Evolutionary conservation across 2,888 invertebrate species (phyloP), one percentile per base, ranked within the genome.

Genomic region (Acanthopleura granulata): DNA sequence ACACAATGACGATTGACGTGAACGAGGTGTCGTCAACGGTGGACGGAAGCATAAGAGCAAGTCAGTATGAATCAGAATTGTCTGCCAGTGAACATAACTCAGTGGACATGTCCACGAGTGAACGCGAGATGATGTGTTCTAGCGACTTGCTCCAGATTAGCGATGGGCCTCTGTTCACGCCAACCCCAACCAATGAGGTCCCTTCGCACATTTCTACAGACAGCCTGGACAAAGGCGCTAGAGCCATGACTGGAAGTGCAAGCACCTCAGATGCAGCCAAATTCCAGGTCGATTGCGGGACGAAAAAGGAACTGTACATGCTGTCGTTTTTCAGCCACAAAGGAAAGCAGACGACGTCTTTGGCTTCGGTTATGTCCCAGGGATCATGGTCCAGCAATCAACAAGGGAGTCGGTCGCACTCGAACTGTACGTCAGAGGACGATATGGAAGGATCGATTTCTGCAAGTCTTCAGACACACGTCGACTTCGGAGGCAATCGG

Each of bases 121-220:
- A 87, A 74, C 79, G 85, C 15, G 86, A 87, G 69, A 86, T 86
- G 83, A 84, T 87, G 85, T 86, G 85, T 57, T 87, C 87, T 9
- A 87, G 87, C 83, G 87, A 87, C 74, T 82, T 87, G 82, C 77
- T 87, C 11, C 85, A 87, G 40, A 82, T 87, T 61, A 85, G 85
- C 79, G 85, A 85, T 76, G 86, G 85, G n/a, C 86, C 86, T 12
- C 75, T 87, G n/a, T 87, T 87, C 75, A 86, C 87, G 15, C 86
- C 87, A n/a, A 83, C 85, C 11, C 85, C 85, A 1, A 82, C 84
- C 9, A 75, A 76, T 29, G 80, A 81, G 50, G 6, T 49, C 1
- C 71, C 71, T 69, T 61, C 80, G 78, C 72, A 73, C 78, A 22
- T 82, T 79, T 3, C 71, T 49, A 82, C 83, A 9, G 84, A 85